Conservation (phyloP, 2,888 invertebrate species). For the Eupeodes latifasciatus region DNA sequence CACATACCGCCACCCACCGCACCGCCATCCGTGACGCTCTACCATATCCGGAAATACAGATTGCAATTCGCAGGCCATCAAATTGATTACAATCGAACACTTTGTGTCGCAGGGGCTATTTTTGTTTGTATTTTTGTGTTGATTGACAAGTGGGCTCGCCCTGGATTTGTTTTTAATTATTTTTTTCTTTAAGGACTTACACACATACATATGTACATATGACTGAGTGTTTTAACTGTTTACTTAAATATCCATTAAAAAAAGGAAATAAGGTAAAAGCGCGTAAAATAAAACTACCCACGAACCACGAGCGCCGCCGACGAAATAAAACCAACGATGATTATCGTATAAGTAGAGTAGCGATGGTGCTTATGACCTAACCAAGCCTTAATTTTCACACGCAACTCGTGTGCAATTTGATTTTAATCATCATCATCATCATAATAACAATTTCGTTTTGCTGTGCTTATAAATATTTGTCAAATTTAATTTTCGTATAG, state of each 20-base stretch:
- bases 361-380: slow-evolving; percentile 33
- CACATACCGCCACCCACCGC: slow-evolving; percentile 11
- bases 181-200: slow-evolving; percentile 16
- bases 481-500: slow-evolving; percentile 54
- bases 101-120: slow-evolving; percentile 50
- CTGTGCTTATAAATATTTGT: slow-evolving; percentile 48
- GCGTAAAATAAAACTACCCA: slow-evolving; percentile 21
- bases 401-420: slow-evolving; percentile 59
- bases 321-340: neutral
- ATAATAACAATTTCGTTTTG: slow-evolving; percentile 48
- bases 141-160: slow-evolving; percentile 23
- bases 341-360: slow-evolving; percentile 15
- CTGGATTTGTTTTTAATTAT: slow-evolving; percentile 21
- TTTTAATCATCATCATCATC: slow-evolving; percentile 41
- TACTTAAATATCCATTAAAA: slow-evolving; percentile 15
- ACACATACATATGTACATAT: neutral
- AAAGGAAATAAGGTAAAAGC: neutral
- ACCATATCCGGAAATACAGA: slow-evolving; percentile 55
- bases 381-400: slow-evolving; percentile 64
- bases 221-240: neutral
- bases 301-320: too few species aligned
- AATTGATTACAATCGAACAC: slow-evolving; percentile 72
- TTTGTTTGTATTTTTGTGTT: slow-evolving; percentile 25
- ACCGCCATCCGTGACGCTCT: neutral
- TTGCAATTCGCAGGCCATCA: slow-evolving; percentile 59